Evolutionary conservation across 2,797 vertebrate species (phyloP).

Genomic region (Melopsittacus undulatus): DNA sequence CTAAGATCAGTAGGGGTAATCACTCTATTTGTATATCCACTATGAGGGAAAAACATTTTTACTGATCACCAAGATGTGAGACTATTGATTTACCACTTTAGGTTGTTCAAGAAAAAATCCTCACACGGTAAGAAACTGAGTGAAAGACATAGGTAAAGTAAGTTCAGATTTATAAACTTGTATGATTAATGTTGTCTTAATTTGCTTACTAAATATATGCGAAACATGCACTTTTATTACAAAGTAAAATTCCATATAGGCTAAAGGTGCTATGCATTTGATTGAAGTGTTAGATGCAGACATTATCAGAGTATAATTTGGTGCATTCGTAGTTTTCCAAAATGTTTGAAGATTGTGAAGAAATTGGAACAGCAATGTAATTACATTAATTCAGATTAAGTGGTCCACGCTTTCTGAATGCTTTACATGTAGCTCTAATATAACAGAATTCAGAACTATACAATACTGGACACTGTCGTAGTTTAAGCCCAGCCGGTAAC

Average conservation of each 20-base stretch:
- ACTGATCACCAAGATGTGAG: not conserved
- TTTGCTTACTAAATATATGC: not conserved
- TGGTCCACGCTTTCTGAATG: not conserved
- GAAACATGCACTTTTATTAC: not conserved
- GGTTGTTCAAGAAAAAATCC: not conserved
- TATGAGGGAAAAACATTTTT: not conserved
- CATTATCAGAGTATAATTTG: not conserved
- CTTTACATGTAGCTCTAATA: not conserved
- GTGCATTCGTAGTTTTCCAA: not conserved
- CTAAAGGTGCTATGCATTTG: not conserved
- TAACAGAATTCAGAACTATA: not conserved
- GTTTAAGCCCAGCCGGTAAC: too few relatives aligned
- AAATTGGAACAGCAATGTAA: not conserved
- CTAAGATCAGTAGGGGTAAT: not conserved
- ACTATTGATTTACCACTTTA: not conserved
- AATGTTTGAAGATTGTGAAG: not conserved
- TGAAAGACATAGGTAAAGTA: not conserved
- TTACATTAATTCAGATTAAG: not conserved
- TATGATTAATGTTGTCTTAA: not conserved
- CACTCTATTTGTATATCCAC: not conserved
- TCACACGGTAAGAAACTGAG: not conserved
- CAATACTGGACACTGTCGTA: not conserved
- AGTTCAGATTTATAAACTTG: not conserved
- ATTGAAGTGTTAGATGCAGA: not conserved
- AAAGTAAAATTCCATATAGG: not conserved